phyloP scores from a whole-genome alignment of 2,113 vertebrate species.

The Notothenia coriiceps region DNA sequence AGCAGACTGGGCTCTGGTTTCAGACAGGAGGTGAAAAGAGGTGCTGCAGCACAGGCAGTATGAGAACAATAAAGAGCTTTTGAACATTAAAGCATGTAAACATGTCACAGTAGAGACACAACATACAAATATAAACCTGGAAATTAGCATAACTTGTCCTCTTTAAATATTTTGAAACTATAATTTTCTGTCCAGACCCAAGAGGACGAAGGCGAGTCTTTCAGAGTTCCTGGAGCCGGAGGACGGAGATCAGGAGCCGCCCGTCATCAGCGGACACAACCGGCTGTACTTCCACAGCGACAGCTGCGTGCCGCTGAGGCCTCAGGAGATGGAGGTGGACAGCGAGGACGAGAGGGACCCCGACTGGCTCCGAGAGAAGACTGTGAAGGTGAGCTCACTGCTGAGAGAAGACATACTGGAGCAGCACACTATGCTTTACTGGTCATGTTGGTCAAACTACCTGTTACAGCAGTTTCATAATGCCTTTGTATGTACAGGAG shows the following conservation, averaged over 20 bases:
- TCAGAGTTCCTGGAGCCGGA: conserved; percentile 97
- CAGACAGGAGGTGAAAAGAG: no score
- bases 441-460: no score
- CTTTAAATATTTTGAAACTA: background rate
- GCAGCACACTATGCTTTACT: no score
- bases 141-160: no score
- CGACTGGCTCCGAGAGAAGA: conserved; percentile 97
- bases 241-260: conserved; percentile 94
- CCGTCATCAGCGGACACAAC: conserved; percentile 95
- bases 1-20: no score
- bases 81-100: no score
- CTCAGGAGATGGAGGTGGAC: conserved; percentile 98
- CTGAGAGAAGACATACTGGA: background rate
- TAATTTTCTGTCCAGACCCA: background rate
- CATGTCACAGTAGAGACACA: no score
- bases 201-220: conserved; percentile 92
- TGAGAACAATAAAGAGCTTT: no score
- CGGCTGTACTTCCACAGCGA: conserved; percentile 98
- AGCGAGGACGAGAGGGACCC: conserved; percentile 98
- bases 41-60: no score
- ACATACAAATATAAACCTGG: no score
- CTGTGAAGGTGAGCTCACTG: conserved; percentile 85
- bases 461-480: no score
- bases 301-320: conserved; percentile 93
- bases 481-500: no score